A percentile compares a stretch with the other conserved stretches of the same genome.
Conservation (phyloP, 1,140 invertebrate species). For the Drosophila tropicalis region DNA sequence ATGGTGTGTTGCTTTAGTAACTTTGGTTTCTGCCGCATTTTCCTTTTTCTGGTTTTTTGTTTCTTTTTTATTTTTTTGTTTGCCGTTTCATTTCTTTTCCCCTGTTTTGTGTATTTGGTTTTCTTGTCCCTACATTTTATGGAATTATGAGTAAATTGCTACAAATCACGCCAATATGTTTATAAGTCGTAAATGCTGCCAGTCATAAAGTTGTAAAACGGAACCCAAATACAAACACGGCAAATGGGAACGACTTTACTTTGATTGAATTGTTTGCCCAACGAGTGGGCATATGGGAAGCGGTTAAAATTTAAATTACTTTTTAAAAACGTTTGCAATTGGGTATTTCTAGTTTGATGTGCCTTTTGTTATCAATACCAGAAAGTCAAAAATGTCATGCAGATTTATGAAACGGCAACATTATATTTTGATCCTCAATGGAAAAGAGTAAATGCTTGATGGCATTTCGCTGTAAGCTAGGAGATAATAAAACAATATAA, state of each 20-base stretch:
- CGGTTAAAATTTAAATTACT: background rate
- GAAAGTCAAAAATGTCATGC: no score
- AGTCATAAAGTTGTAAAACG: slow-evolving; percentile 19
- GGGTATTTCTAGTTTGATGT: background rate
- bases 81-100: background rate
- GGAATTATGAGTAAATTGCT: slow-evolving; percentile 71
- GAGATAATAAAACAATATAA: no score
- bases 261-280: slow-evolving; percentile 38
- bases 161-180: slow-evolving; percentile 68
- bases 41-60: slow-evolving; percentile 11
- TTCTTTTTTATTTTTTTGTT: background rate
- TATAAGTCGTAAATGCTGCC: slow-evolving; percentile 45
- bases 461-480: background rate
- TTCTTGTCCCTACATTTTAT: slow-evolving; percentile 14
- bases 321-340: background rate
- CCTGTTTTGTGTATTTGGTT: background rate
- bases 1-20: slow-evolving; percentile 64
- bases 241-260: slow-evolving; percentile 25
- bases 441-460: no score
- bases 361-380: background rate
- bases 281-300: background rate
- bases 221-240: slow-evolving; percentile 9
- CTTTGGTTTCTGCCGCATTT: slow-evolving; percentile 44
- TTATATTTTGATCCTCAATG: no score
- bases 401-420: no score